Evolutionary conservation across 2,888 invertebrate genomes (phyloP).

Genomic region (Emmelina monodactyla): DNA sequence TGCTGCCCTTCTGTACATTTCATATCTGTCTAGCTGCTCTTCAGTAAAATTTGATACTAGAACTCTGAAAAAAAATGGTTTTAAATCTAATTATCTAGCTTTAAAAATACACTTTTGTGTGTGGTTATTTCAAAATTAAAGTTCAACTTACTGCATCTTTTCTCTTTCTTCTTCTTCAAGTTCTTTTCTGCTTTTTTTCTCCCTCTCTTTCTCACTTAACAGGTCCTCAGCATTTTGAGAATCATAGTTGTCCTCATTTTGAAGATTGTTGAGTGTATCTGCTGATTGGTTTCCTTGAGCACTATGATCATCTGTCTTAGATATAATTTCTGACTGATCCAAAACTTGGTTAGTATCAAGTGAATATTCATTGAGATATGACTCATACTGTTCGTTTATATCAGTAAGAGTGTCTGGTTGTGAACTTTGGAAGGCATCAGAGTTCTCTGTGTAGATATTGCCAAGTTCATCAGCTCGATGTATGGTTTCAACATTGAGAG

Average conservation of each 20-base stretch:
- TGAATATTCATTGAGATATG: constrained; percentile 46
- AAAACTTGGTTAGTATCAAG: constrained; percentile 34
- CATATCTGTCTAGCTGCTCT: constrained; percentile 97
- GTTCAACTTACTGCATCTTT: constrained; percentile 87
- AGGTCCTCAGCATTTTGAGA: constrained; percentile 46
- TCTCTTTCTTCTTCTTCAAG: constrained; percentile 93
- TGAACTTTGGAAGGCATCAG: constrained; percentile 34
- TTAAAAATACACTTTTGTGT: not conserved
- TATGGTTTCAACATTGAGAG: constrained; percentile 39
- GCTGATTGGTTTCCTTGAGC: constrained; percentile 24
- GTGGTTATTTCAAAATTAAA: not conserved
- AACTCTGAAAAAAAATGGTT: constrained; percentile 70
- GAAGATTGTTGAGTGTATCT: constrained; percentile 34
- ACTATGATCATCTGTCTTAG: constrained; percentile 22
- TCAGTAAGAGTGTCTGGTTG: constrained; percentile 37
- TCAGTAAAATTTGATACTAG: constrained; percentile 98
- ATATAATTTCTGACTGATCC: constrained; percentile 23
- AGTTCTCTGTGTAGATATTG: constrained; percentile 45
- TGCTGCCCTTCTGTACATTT: constrained; percentile 96
- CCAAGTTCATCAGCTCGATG: constrained; percentile 51
- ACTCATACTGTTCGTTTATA: constrained; percentile 40
- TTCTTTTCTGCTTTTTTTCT: constrained; percentile 80
- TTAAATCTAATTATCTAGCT: not conserved
- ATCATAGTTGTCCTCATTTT: constrained; percentile 40
- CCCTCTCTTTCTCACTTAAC: constrained; percentile 69